phyloP scores from a whole-genome alignment of 2,888 invertebrate species.

The Philonicus albiceps region DNA sequence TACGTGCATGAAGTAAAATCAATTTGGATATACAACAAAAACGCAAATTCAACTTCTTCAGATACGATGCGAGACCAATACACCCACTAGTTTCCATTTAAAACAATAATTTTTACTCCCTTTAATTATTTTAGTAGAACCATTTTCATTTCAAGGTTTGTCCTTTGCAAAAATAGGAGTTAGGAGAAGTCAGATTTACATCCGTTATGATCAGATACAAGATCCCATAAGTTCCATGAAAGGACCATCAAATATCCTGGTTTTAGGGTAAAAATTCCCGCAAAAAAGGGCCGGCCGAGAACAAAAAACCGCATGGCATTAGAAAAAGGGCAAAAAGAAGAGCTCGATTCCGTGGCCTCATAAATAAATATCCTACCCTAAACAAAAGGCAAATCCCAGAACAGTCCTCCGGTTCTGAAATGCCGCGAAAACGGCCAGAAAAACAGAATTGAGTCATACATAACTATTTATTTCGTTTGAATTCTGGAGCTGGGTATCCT shows the following conservation, averaged over 20 bases:
- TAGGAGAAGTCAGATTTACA: background rate
- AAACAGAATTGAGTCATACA: slow-evolving; percentile 34
- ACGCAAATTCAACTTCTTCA: too few species aligned
- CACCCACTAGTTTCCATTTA: background rate
- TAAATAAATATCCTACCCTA: slow-evolving; percentile 23
- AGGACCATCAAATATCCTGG: slow-evolving; percentile 7
- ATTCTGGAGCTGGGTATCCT: background rate
- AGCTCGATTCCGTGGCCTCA: background rate
- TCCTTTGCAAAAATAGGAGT: background rate
- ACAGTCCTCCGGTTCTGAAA: background rate
- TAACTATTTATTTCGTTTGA: slow-evolving; percentile 33
- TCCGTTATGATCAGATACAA: slow-evolving; percentile 26
- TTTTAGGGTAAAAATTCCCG: background rate
- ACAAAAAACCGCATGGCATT: background rate
- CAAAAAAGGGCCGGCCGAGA: background rate
- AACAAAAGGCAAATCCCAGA: slow-evolving; percentile 24
- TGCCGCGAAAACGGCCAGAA: slow-evolving; percentile 3
- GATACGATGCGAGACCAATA: background rate
- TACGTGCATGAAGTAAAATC: too few species aligned
- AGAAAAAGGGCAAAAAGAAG: background rate
- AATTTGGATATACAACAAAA: too few species aligned
- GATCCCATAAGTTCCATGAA: slow-evolving; percentile 27
- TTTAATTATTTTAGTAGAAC: background rate
- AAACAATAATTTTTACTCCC: background rate
- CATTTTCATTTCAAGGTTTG: background rate